Base-by-base conservation (phyloP, 2,888 invertebrate species). In the Leptopterna dolabrata region DNA sequence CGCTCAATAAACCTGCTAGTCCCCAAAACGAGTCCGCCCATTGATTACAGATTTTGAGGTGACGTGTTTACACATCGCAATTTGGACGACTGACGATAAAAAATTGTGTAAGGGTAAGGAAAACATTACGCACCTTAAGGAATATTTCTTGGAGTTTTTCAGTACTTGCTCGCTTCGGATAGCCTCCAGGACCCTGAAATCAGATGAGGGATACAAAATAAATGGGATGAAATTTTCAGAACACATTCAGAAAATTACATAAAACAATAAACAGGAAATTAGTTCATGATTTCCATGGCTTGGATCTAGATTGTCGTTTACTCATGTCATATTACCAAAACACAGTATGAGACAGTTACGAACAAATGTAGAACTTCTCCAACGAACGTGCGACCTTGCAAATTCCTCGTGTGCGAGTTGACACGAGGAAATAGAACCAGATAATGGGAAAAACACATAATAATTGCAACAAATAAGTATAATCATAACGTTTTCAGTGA, bases 121-220 rank as follows among this genome's bases (percentile, higher is more conserved):
- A 71, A 76, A n/a, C 45, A 16, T 76, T 9, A 76, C 76, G 91
- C 91, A 94, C 94, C 93, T 94, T 97, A 90, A 95, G 93, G 93
- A 99, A 99, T 92, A 99, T 95, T 90, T 96, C 96, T 92, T 95
- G 94, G 90, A 99, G 94, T 91, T 95, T 95, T 88, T 97, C 96
- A 90, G 96, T 94, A 91, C 96, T 96, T 88, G 98, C 98, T 92
- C 98, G 94, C 93, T 96, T 97, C 91, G 98, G 93, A 93, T 96
- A 96, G 92, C 96, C 91, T 43, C 91, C 96, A 92, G 96, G 95
- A 93, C 95, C 96, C 97, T 96, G 92, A 76, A 93, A 93, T 89
- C 90, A 73, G 16, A 73, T 36, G 71, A 71, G 29, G 71, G 55
- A 14, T 55, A n/a, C n/a, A n/a, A n/a, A n/a, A n/a, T n/a, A 36